A percentile compares a stretch with the other conserved stretches of the same genome.
Evolutionary conservation across 1,140 invertebrate species (phyloP).

Genomic region (Drosophila ironensis): DNA sequence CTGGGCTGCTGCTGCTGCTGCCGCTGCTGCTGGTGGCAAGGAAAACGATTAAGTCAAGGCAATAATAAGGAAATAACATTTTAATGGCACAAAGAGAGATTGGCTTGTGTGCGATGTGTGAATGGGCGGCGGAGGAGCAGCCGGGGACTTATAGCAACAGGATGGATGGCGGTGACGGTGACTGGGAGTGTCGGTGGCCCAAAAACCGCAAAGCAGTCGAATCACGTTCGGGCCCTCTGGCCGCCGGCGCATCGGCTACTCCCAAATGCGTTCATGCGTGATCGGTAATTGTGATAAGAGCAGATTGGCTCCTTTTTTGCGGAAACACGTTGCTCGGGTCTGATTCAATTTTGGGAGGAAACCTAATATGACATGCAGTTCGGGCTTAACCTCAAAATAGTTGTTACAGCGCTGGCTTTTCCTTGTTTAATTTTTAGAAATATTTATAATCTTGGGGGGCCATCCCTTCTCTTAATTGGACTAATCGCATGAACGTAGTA

Average conservation of each 20-base stretch:
- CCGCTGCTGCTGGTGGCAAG: slow-evolving; percentile 28
- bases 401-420: too few species aligned
- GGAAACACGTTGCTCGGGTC: slow-evolving; percentile 18
- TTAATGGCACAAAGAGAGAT: slow-evolving; percentile 57
- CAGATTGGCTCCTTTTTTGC: slow-evolving; percentile 3
- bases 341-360: slow-evolving; percentile 19
- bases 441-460: too few species aligned
- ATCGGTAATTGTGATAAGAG: slow-evolving; percentile 33
- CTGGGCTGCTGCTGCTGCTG: not conserved
- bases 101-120: not conserved
- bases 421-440: not conserved
- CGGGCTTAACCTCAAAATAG: too few species aligned
- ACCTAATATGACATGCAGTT: not conserved
- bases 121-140: not conserved
- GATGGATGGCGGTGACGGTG: not conserved
- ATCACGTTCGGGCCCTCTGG: slow-evolving; percentile 13
- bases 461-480: slow-evolving; percentile 37
- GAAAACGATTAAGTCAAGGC: slow-evolving; percentile 67
- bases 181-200: slow-evolving; percentile 5
- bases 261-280: slow-evolving; percentile 36
- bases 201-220: slow-evolving; percentile 37
- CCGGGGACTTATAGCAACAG: not conserved
- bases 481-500: slow-evolving; percentile 47
- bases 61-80: slow-evolving; percentile 80
- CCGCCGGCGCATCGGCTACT: slow-evolving; percentile 7